Evolutionary conservation across 2,797 vertebrate species (phyloP).

Genomic region (Ctenopoma multispine): DNA sequence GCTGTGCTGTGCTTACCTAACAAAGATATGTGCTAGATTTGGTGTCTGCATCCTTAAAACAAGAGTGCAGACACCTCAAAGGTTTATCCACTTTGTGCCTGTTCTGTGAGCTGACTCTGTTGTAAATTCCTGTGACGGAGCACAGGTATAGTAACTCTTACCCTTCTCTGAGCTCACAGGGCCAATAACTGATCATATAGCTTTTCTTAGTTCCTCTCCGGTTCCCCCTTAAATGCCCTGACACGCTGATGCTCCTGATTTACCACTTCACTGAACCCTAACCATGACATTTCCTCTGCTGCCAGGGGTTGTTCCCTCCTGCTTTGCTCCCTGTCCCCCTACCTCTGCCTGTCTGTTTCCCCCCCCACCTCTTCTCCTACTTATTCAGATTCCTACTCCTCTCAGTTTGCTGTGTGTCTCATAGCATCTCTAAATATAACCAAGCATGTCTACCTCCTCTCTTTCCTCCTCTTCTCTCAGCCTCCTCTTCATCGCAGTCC

Average conservation of each 20-base stretch:
- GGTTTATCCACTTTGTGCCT: conserved; percentile 40
- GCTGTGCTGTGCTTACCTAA: conserved; percentile 44
- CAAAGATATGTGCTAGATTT: conserved; percentile 40
- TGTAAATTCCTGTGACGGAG: conserved; percentile 57
- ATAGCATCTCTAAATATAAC: conserved; percentile 79
- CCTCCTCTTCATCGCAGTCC: conserved; percentile 76
- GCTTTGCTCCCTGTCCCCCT: conserved; percentile 53
- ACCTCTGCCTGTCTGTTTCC: conserved; percentile 46
- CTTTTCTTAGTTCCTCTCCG: conserved; percentile 79
- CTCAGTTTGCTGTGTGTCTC: conserved; percentile 68
- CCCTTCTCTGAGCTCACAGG: conserved; percentile 44
- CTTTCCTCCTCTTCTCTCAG: conserved; percentile 69
- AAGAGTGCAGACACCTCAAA: conserved; percentile 34
- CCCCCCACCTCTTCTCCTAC: conserved; percentile 64
- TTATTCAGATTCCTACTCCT: conserved; percentile 69
- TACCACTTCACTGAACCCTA: conserved; percentile 83
- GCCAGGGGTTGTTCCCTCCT: conserved; percentile 76
- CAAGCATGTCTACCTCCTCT: conserved; percentile 72
- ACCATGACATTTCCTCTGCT: conserved; percentile 81
- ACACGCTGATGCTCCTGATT: conserved; percentile 82
- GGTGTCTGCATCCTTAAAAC: conserved; percentile 44
- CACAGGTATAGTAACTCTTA: conserved; percentile 54
- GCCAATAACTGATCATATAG: conserved; percentile 74
- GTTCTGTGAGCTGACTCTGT: conserved; percentile 26
- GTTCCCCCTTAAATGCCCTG: conserved; percentile 79